Conservation (phyloP, 2,888 invertebrate genomes). For the Empis livida region DNA sequence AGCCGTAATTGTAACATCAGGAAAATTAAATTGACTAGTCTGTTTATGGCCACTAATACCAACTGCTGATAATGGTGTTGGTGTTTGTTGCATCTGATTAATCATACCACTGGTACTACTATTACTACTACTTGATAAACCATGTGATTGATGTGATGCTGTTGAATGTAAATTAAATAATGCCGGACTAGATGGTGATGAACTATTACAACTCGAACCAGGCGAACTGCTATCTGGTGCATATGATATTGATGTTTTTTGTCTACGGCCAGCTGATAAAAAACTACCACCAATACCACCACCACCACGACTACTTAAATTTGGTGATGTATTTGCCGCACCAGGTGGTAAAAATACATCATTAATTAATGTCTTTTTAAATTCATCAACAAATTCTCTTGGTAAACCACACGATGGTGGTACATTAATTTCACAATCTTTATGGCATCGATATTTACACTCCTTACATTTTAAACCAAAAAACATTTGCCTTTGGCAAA, state of each 20-base stretch:
- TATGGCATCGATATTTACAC: constrained; percentile 69
- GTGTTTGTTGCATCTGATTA: constrained; percentile 3
- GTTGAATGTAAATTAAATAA: constrained; percentile 40
- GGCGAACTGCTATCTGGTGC: constrained; percentile 81
- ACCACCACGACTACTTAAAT: constrained; percentile 24
- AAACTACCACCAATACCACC: constrained; percentile 10
- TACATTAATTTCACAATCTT: constrained; percentile 80
- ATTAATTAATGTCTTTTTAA: constrained; percentile 54
- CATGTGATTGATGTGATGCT: constrained; percentile 21
- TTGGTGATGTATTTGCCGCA: constrained; percentile 30
- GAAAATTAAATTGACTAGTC: constrained; percentile 35
- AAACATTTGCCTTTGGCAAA: constrained; percentile 79
- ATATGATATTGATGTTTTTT: constrained; percentile 16
- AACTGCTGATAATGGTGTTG: constrained; percentile 27
- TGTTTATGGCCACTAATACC: constrained; percentile 20
- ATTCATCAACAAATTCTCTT: constrained; percentile 69
- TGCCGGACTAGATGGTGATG: constrained; percentile 91
- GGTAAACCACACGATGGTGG: constrained; percentile 87
- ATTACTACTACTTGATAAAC: not conserved
- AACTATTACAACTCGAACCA: constrained; percentile 92
- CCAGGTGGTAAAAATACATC: constrained; percentile 33
- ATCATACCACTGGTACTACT: not conserved
- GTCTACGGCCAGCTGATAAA: constrained; percentile 12
- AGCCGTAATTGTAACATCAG: constrained; percentile 31
- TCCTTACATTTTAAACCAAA: constrained; percentile 84